These are phyloP conservation scores for Pyrocoelia pectoralis DNA, from an alignment of 2,888 invertebrate genomes.

Conservation along the genomic window DNA sequence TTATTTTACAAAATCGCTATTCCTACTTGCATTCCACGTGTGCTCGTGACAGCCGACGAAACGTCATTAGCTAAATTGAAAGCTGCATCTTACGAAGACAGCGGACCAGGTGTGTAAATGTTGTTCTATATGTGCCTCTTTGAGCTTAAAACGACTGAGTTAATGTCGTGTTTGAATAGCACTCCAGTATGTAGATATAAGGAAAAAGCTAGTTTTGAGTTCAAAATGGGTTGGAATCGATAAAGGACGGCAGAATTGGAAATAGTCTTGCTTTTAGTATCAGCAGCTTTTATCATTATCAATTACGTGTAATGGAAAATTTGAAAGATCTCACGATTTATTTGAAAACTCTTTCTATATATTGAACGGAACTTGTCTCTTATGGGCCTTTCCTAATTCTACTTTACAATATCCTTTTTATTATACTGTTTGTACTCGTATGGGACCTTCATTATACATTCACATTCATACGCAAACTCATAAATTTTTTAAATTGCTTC, in stretches of 20 bases:
- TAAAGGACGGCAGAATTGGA: conserved; percentile 55
- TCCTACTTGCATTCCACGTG: conserved; percentile 56
- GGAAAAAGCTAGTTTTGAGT: conserved; percentile 54
- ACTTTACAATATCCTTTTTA: no score
- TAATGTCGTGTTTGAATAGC: conserved; percentile 58
- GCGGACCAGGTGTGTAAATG: conserved; percentile 45
- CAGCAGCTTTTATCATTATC: conserved; percentile 45
- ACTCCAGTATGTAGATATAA: conserved; percentile 60
- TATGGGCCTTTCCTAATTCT: no score
- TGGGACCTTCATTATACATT: no score
- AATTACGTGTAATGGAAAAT: conserved; percentile 38
- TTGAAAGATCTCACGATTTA: conserved; percentile 13
- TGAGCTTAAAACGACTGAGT: conserved; percentile 44
- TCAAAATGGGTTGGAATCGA: conserved; percentile 58
- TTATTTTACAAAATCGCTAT: conserved; percentile 56
- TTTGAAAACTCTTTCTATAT: background rate
- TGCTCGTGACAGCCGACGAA: conserved; percentile 61
- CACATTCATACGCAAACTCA: no score
- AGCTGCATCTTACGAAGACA: conserved; percentile 60
- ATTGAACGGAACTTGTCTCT: no score
- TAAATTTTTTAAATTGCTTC: no score
- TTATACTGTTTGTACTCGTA: no score
- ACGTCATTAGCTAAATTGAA: conserved; percentile 63
- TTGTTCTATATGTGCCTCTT: conserved; percentile 41
- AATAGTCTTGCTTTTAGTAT: conserved; percentile 47